phyloP scores from a whole-genome alignment of 1,140 invertebrate genomes.

The Ditylenchus dipsaci region DNA sequence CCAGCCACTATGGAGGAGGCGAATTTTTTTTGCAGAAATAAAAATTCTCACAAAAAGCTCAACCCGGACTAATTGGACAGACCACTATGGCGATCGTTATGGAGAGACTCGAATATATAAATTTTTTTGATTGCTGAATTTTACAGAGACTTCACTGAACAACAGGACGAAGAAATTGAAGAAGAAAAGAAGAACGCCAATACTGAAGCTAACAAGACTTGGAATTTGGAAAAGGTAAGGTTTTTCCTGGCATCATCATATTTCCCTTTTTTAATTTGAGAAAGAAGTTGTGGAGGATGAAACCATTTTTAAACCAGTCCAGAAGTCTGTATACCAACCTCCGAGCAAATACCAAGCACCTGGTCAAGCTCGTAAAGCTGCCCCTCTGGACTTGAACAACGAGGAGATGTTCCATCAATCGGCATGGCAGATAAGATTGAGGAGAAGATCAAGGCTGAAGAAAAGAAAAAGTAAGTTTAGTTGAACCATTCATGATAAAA shows the following conservation, averaged over 20 bases:
- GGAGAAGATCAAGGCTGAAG: constrained; percentile 29
- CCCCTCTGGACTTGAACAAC: constrained; percentile 23
- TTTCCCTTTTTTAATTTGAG: neutral
- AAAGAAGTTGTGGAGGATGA: neutral
- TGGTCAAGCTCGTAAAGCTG: constrained; percentile 5
- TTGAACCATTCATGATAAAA: constrained; percentile 6
- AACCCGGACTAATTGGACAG: too few relatives aligned
- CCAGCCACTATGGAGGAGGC: too few relatives aligned
- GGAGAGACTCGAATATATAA: too few relatives aligned
- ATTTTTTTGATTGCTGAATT: too few relatives aligned
- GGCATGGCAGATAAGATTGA: constrained; percentile 18
- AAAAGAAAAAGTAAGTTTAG: constrained; percentile 21
- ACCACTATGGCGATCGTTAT: too few relatives aligned
- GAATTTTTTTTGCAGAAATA: too few relatives aligned
- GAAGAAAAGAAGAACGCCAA: constrained; percentile 30
- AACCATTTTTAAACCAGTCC: neutral
- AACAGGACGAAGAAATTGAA: constrained; percentile 22
- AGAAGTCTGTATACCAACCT: constrained; percentile 4
- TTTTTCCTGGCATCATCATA: neutral
- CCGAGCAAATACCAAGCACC: constrained; percentile 3
- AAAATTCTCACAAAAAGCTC: too few relatives aligned
- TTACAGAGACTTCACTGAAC: constrained; percentile 17
- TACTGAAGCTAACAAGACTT: constrained; percentile 19
- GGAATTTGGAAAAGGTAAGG: constrained; percentile 7
- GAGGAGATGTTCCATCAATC: constrained; percentile 25